Conservation (phyloP, 1,140 invertebrate genomes). For the Metaphire vulgaris region DNA sequence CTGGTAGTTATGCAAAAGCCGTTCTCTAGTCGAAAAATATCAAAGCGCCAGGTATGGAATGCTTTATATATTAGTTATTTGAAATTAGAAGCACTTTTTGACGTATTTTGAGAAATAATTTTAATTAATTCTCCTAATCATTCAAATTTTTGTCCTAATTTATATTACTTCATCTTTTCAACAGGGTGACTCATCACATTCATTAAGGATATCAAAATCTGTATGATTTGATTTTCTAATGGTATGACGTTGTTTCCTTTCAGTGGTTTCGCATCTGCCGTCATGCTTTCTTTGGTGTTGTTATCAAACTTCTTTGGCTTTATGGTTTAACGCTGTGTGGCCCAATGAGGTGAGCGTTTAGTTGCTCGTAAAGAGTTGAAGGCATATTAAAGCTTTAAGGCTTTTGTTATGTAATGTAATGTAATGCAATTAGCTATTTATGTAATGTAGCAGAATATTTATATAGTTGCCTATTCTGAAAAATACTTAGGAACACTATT, state of each 20-base stretch:
- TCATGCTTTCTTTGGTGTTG: constrained; percentile 50
- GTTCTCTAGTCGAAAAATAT: constrained; percentile 50
- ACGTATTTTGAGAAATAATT: no score
- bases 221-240: no score
- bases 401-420: neutral
- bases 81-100: no score
- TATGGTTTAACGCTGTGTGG: constrained; percentile 55
- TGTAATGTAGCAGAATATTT: neutral
- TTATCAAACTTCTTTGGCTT: constrained; percentile 53
- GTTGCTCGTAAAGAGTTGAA: neutral
- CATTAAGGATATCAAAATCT: no score
- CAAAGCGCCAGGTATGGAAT: constrained; percentile 52
- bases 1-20: constrained; percentile 55
- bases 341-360: constrained; percentile 46
- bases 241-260: no score
- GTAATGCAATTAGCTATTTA: neutral
- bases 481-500: neutral
- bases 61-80: no score
- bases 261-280: constrained; percentile 50
- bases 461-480: neutral
- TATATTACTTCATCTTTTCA: no score
- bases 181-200: no score
- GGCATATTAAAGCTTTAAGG: neutral
- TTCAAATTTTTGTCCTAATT: no score
- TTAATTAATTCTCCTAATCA: no score